phyloP scores from a whole-genome alignment of 2,888 invertebrate genomes.

The Acrobasis consociella region DNA sequence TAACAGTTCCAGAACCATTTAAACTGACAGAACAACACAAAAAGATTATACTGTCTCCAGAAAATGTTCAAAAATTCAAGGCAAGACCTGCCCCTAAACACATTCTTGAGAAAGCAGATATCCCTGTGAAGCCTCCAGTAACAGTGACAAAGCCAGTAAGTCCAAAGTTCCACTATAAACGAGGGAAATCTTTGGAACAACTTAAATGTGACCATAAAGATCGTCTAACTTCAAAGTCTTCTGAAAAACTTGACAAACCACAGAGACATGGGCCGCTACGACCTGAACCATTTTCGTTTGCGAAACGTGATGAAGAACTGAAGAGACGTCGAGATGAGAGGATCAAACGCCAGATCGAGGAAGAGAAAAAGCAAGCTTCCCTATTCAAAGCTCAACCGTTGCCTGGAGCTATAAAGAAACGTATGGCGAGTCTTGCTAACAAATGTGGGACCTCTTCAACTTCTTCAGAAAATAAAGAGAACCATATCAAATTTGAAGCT shows the following conservation, averaged over 20 bases:
- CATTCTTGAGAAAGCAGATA: constrained; percentile 69
- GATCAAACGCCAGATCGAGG: constrained; percentile 82
- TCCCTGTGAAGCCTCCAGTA: constrained; percentile 56
- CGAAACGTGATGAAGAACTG: constrained; percentile 83
- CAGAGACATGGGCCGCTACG: constrained; percentile 55
- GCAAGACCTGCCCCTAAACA: constrained; percentile 85
- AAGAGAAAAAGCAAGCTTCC: constrained; percentile 82
- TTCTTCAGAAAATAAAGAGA: constrained; percentile 74
- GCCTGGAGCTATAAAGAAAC: constrained; percentile 78
- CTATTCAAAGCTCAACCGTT: constrained; percentile 88
- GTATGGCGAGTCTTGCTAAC: constrained; percentile 52
- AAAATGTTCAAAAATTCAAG: constrained; percentile 69
- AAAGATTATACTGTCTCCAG: constrained; percentile 52
- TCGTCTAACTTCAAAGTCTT: constrained; percentile 25
- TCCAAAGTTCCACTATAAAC: constrained; percentile 67
- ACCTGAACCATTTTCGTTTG: constrained; percentile 87
- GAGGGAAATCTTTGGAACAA: constrained; percentile 46
- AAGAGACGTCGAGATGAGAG: constrained; percentile 83
- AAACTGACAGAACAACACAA: constrained; percentile 83
- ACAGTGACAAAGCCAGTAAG: constrained; percentile 57
- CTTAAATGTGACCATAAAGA: constrained; percentile 40
- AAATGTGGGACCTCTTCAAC: constrained; percentile 55
- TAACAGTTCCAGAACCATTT: constrained; percentile 85
- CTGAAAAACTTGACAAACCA: constrained; percentile 46
- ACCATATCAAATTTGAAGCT: constrained; percentile 83